Conservation (phyloP, 2,888 invertebrate species). For the Meteorus cinctellus region DNA sequence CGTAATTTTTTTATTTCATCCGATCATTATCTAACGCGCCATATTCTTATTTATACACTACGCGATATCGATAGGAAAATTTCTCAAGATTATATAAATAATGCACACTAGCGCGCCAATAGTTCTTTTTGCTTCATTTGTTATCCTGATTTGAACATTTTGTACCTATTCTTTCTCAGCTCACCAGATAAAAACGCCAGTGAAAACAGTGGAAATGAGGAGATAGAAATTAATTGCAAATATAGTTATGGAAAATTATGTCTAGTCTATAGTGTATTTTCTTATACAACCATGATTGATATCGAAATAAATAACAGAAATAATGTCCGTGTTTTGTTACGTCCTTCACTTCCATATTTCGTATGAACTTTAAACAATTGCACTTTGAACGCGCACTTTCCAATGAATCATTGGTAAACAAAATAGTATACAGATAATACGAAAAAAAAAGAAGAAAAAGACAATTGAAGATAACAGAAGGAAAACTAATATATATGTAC, state of each 20-base stretch:
- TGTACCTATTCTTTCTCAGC: background rate
- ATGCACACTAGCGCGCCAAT: background rate
- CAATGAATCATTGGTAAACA: background rate
- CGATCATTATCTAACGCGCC: background rate
- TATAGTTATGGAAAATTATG: background rate
- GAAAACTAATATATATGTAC: background rate
- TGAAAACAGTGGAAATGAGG: background rate
- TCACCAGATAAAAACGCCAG: background rate
- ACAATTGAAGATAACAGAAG: background rate
- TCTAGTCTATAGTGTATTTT: background rate
- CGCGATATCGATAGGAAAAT: constrained; percentile 1
- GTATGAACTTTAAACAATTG: background rate
- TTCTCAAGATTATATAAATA: background rate
- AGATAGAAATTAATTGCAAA: background rate
- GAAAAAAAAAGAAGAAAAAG: too few species aligned
- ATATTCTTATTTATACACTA: background rate
- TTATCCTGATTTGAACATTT: background rate
- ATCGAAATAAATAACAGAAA: too few species aligned
- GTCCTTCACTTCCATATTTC: background rate
- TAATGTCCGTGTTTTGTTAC: too few species aligned
- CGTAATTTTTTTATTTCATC: background rate
- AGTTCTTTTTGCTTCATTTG: background rate
- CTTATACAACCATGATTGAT: background rate
- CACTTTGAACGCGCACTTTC: background rate
- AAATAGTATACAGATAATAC: background rate